Conservation (phyloP, 2,888 invertebrate species). For the Plemyria rubiginata region DNA sequence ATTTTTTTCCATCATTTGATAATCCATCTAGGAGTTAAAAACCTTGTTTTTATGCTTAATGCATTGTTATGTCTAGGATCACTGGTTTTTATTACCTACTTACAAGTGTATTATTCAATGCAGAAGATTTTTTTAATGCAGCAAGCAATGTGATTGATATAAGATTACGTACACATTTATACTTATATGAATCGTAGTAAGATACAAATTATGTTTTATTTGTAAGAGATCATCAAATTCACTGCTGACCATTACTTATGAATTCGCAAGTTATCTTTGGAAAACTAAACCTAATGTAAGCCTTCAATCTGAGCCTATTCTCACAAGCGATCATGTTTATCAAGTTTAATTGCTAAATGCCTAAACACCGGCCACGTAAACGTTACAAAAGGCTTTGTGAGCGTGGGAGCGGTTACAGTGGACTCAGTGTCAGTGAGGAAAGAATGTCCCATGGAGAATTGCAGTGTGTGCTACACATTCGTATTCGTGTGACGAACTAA, state of each 20-base stretch:
- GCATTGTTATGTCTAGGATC: constrained; percentile 28
- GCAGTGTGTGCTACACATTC: constrained; percentile 13
- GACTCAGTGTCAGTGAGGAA: constrained; percentile 24
- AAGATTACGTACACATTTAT: too few species aligned
- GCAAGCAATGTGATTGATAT: too few species aligned
- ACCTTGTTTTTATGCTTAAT: constrained; percentile 29
- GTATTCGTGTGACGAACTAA: constrained; percentile 6
- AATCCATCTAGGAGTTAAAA: constrained; percentile 34
- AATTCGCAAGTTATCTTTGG: neutral
- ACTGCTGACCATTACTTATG: neutral
- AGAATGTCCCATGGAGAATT: constrained; percentile 20
- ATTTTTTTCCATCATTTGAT: constrained; percentile 32
- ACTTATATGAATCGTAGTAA: too few species aligned
- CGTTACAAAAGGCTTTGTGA: constrained; percentile 37
- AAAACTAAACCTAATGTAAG: too few species aligned
- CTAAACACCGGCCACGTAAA: constrained; percentile 26
- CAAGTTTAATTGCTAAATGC: constrained; percentile 33
- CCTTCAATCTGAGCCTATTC: constrained; percentile 18
- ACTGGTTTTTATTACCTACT: constrained; percentile 21
- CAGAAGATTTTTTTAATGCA: neutral
- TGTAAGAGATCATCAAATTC: too few species aligned
- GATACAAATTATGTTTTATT: too few species aligned
- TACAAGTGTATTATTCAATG: neutral
- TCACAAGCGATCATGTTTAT: constrained; percentile 34
- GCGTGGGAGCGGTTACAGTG: constrained; percentile 36